Evolutionary conservation across 2,797 vertebrate species (phyloP).

Genomic region (Tiaroga cobitis): DNA sequence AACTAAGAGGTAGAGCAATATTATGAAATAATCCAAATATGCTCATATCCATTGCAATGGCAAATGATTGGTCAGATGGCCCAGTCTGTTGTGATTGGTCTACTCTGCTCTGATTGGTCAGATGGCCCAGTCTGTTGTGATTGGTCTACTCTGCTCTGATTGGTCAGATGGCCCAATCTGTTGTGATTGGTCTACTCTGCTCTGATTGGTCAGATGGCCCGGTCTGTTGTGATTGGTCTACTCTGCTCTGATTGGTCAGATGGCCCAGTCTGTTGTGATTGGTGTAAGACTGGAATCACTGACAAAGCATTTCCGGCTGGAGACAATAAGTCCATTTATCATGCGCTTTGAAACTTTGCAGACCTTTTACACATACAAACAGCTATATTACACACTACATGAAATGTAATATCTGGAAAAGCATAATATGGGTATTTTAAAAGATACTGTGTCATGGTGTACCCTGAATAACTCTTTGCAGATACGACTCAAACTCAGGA

Average conservation of each 20-base stretch:
- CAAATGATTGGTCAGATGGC: too few species aligned
- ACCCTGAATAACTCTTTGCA: slow-evolving; percentile 58
- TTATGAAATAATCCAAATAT: not conserved
- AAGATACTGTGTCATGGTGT: not conserved
- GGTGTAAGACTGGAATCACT: not conserved
- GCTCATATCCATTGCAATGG: not conserved
- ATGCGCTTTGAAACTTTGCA: not conserved
- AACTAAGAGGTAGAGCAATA: slow-evolving; percentile 85
- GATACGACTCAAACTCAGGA: slow-evolving; percentile 97
- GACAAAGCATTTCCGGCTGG: too few species aligned
- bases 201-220: too few species aligned
- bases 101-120: too few species aligned
- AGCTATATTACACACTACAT: not conserved
- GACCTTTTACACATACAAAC: not conserved
- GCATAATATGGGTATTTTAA: not conserved
- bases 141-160: too few species aligned
- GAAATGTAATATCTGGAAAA: not conserved
- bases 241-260: not conserved
- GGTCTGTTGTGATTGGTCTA: too few species aligned
- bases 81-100: too few species aligned
- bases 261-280: not conserved
- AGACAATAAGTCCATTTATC: not conserved
- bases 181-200: too few species aligned
- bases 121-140: too few species aligned
- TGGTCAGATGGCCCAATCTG: too few species aligned